Evolutionary conservation across 2,797 vertebrate genomes (phyloP), one percentile per base, ranked within the genome.

Genomic region (Acanthis flammea): DNA sequence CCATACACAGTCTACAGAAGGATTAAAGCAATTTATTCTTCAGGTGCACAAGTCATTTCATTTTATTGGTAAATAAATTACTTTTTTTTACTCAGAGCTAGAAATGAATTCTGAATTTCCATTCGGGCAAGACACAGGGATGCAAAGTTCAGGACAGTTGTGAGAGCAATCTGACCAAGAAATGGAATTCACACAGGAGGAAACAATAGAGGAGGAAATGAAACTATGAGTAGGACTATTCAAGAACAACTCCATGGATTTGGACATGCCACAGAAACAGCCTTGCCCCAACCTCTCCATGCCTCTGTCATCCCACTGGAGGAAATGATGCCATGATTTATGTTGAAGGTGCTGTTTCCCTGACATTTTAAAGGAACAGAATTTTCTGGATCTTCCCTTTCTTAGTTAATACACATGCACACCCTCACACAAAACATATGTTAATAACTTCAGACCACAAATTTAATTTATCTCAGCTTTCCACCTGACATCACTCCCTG

Each of bases 391-490:
- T 90, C 74, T 88, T 90, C 79, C 57, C 21, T 88, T 63, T 51
- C 55, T 84, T 70, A 81, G 92, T 91, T 88, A 94, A 82, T 65
- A 87, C 85, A 91, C 84, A 86, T 57, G 73, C 94, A 91, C 77
- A 85, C 88, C 66, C 80, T 82, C 67, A 48, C 95, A 79, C 62
- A 89, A 92, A 95, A 94, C 94, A 92, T 80, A 97, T 96, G 96
- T 94, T 97, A 97, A 98, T 97, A 98, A 97, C 89, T 97, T 95
- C 94, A 97, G 94, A 96, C 94, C 92, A 95, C 94, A 97, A 97
- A 98, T 97, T 97, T 97, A 97, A 98, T 97, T 97, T 94, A 48
- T 97, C 96, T 94, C 95, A 88, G 95, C 95, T 97, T 98, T 97
- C 96, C 94, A 97, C 96, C 94, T 96, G 94, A 94, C 94, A 96